Percentiles rank a stretch among this genome's conserved stretches.
Conservation (phyloP, 2,797 vertebrate species). For the Diceros bicornis region DNA sequence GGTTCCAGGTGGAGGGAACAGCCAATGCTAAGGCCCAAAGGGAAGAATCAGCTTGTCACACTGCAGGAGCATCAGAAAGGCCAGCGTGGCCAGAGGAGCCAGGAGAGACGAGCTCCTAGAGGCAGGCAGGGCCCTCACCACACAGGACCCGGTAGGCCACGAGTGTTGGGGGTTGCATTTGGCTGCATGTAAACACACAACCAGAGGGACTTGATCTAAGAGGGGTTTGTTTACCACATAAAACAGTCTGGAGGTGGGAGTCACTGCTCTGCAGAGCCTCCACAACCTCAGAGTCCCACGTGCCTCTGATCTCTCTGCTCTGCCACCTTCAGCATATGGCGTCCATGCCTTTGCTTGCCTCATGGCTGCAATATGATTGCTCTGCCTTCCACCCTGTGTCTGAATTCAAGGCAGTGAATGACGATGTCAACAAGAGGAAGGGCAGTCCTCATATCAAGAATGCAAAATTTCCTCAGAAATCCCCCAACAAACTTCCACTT, state of each 20-base stretch:
- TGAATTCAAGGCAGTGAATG: not conserved
- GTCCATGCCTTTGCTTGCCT: not conserved
- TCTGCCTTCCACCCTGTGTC: not conserved
- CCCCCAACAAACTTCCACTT: not conserved
- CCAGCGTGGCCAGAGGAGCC: not conserved
- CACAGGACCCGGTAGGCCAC: rapidly evolving
- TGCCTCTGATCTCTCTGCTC: not conserved
- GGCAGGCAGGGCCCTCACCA: not conserved
- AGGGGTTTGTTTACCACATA: not conserved
- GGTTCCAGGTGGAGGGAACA: not conserved
- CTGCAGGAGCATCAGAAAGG: not conserved
- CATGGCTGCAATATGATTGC: not conserved
- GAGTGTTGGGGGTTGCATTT: not conserved
- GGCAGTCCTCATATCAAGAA: not conserved
- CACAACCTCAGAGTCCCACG: not conserved
- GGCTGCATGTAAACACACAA: not conserved
- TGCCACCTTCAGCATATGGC: too few relatives aligned
- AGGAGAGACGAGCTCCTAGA: not conserved
- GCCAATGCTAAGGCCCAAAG: not conserved
- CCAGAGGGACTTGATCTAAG: not conserved
- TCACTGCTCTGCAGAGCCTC: not conserved
- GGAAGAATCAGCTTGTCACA: not conserved
- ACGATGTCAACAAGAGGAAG: not conserved
- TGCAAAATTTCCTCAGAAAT: not conserved
- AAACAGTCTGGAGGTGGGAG: not conserved